Evolutionary conservation across 2,888 invertebrate species (phyloP).

Genomic region (Liodrosophila aerea): DNA sequence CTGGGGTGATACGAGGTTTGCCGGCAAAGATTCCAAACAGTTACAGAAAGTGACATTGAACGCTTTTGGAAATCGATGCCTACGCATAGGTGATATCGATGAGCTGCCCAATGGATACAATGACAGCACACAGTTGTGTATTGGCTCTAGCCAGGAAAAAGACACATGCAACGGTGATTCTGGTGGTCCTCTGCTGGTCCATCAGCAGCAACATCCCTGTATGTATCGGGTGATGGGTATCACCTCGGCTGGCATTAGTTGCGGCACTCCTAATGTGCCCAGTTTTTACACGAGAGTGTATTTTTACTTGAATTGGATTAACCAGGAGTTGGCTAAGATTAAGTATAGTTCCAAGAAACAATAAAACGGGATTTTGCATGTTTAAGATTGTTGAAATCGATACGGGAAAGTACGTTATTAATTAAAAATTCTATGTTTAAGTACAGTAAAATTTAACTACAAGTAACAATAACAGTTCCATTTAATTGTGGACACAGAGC

Average conservation of each 20-base stretch:
- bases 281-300: constrained; percentile 71
- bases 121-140: constrained; percentile 63
- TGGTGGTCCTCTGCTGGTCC: constrained; percentile 70
- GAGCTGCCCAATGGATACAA: constrained; percentile 64
- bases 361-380: background rate
- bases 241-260: constrained; percentile 64
- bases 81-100: constrained; percentile 18
- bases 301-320: constrained; percentile 68
- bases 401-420: no score
- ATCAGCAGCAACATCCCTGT: constrained; percentile 62
- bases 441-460: no score
- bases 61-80: constrained; percentile 69
- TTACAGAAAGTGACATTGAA: constrained; percentile 84
- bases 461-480: no score
- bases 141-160: constrained; percentile 59
- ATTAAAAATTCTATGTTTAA: no score
- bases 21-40: constrained; percentile 72
- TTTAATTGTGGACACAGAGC: no score
- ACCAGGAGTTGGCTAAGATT: constrained; percentile 30
- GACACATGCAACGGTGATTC: constrained; percentile 78
- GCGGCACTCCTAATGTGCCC: constrained; percentile 67
- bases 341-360: no score
- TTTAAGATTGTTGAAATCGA: background rate
- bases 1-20: constrained; percentile 82
- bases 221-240: constrained; percentile 72